Evolutionary conservation across 2,113 vertebrate species (phyloP).

Genomic region (Vanacampus margaritifer): DNA sequence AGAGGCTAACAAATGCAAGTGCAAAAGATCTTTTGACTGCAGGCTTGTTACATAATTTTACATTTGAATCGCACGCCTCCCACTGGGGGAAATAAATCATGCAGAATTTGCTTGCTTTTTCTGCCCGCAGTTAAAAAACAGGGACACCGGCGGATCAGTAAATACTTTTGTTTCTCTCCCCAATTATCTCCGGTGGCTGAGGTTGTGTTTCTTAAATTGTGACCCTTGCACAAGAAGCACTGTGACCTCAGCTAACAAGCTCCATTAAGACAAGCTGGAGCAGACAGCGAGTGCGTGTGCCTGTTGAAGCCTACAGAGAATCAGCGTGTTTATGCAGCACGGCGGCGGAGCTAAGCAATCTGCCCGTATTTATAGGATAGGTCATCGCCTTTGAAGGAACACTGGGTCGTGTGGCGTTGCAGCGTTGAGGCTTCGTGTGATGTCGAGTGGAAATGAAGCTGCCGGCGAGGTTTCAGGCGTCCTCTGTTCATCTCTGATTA

Average conservation of each 20-base stretch:
- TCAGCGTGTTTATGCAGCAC: conserved; percentile 51
- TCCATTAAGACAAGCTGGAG: conserved; percentile 41
- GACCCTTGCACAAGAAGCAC: conserved; percentile 42
- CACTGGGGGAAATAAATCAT: conserved; percentile 59
- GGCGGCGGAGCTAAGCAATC: conserved; percentile 46
- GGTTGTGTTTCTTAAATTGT: conserved; percentile 32
- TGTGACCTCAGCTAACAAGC: conserved; percentile 59
- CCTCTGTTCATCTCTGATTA: conserved; percentile 14
- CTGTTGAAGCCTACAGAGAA: conserved; percentile 30
- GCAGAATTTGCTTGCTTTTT: conserved; percentile 56
- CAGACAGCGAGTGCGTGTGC: conserved; percentile 29
- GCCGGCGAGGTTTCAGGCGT: conserved; percentile 37
- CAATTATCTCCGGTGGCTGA: conserved; percentile 32
- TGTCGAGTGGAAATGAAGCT: conserved; percentile 56
- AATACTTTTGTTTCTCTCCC: neutral
- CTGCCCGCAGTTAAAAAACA: conserved; percentile 32
- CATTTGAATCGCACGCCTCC: conserved; percentile 67
- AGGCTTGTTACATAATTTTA: conserved; percentile 65
- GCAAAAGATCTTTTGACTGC: conserved; percentile 62
- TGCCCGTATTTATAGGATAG: conserved; percentile 52
- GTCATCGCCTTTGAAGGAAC: conserved; percentile 52
- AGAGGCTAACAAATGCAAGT: conserved; percentile 57
- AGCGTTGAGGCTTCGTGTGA: conserved; percentile 51
- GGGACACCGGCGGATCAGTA: neutral
- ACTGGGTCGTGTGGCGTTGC: conserved; percentile 31